Evolutionary conservation across 1,140 invertebrate species (phyloP).

Genomic region (Saxidomus purpurata): DNA sequence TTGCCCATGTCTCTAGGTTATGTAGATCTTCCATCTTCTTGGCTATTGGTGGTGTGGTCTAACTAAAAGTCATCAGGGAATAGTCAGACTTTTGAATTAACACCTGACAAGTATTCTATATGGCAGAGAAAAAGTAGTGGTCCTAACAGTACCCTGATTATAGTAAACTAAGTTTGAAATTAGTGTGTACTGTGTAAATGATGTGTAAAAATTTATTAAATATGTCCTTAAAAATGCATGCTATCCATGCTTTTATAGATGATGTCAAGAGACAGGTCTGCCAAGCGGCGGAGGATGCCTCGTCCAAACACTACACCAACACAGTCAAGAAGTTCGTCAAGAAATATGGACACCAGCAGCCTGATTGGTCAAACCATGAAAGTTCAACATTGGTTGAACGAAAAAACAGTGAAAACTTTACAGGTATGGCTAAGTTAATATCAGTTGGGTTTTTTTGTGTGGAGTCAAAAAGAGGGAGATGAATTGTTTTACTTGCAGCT

Average conservation of each 20-base stretch:
- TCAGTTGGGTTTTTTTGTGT: background rate
- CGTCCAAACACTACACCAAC: constrained; percentile 57
- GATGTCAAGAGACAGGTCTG: constrained; percentile 45
- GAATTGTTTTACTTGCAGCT: constrained; percentile 1
- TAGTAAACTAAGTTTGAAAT: too few species aligned
- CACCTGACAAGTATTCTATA: too few species aligned
- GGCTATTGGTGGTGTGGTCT: too few species aligned
- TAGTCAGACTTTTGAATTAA: too few species aligned
- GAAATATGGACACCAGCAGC: constrained; percentile 67
- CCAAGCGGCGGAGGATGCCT: background rate
- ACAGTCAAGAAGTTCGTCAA: constrained; percentile 30
- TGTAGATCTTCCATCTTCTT: too few species aligned
- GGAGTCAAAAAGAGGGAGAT: background rate
- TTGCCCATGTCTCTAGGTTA: too few species aligned
- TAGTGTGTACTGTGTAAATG: too few species aligned
- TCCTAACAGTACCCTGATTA: too few species aligned
- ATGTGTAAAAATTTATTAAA: too few species aligned
- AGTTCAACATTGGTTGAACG: constrained; percentile 77
- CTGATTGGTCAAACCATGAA: constrained; percentile 72
- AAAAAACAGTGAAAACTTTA: constrained; percentile 74
- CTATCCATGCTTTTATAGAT: constrained; percentile 44
- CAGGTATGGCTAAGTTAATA: constrained; percentile 70
- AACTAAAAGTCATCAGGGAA: too few species aligned
- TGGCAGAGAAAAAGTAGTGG: too few species aligned
- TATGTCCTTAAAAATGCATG: too few species aligned